Conservation (phyloP, 2,888 invertebrate species). For the Desoria tigrina region DNA sequence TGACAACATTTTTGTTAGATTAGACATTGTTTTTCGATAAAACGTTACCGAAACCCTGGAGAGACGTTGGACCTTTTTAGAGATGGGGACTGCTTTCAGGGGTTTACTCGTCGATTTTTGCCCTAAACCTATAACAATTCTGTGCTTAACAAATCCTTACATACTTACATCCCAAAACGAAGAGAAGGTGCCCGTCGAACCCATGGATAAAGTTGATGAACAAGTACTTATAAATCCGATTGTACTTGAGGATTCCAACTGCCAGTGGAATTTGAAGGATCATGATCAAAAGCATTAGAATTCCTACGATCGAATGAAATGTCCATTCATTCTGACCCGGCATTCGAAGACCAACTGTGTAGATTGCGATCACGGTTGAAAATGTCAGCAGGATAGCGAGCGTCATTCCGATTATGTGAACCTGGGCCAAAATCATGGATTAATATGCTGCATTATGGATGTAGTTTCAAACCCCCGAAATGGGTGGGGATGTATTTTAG, state of each 20-base stretch:
- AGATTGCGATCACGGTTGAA: too few species aligned
- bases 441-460: too few species aligned
- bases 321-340: not conserved
- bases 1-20: not conserved
- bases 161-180: conserved; percentile 16
- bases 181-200: conserved; percentile 18
- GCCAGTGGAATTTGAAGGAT: conserved; percentile 16
- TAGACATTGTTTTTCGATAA: not conserved
- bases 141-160: too few species aligned
- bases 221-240: not conserved
- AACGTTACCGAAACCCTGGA: not conserved
- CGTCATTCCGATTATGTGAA: too few species aligned
- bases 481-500: too few species aligned
- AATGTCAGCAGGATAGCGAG: not conserved
- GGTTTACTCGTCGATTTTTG: too few species aligned
- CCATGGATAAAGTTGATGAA: conserved; percentile 28
- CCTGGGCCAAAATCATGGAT: too few species aligned
- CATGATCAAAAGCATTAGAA: conserved; percentile 6
- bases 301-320: conserved; percentile 14
- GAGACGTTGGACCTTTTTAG: not conserved
- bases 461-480: too few species aligned
- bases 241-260: conserved; percentile 7
- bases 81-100: not conserved
- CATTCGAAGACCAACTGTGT: not conserved
- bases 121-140: too few species aligned